Percentiles rank a stretch among this genome's conserved stretches.
phyloP scores from a whole-genome alignment of 2,888 invertebrate genomes.

The Drosophila longiperda region DNA sequence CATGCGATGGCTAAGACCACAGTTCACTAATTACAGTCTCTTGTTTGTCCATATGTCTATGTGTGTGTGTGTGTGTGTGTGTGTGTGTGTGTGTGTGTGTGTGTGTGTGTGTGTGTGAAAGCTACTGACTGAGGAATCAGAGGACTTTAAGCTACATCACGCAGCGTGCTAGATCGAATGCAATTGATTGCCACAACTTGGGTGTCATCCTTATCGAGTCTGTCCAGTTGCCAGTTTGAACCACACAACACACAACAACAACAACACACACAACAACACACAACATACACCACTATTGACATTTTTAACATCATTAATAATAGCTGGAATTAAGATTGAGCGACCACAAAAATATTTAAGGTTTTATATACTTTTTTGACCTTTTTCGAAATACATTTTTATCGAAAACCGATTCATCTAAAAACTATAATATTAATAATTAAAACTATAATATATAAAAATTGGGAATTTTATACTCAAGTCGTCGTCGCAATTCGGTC shows the following conservation, averaged over 20 bases:
- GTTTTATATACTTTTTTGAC: conserved; percentile 4
- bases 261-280: not conserved
- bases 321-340: not conserved
- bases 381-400: not conserved
- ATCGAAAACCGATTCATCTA: not conserved
- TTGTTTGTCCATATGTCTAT: conserved; percentile 39
- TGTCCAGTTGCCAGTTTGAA: conserved; percentile 6
- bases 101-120: conserved; percentile 28
- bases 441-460: not conserved
- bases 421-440: not conserved
- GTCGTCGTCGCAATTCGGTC: too few relatives aligned
- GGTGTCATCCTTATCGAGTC: conserved; percentile 33
- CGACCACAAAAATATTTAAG: not conserved
- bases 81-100: conserved; percentile 22
- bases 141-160: conserved; percentile 62
- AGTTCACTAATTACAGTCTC: conserved; percentile 71
- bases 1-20: conserved; percentile 63
- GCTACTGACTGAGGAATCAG: conserved; percentile 31
- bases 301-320: conserved; percentile 1
- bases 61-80: conserved; percentile 1
- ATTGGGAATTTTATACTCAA: not conserved
- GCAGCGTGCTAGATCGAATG: conserved; percentile 54
- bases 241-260: not conserved
- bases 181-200: conserved; percentile 56
- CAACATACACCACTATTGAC: not conserved